Evolutionary conservation across 2,888 invertebrate genomes (phyloP), one percentile per base, ranked within the genome.

Genomic region (Archaeoteleia sp.): DNA sequence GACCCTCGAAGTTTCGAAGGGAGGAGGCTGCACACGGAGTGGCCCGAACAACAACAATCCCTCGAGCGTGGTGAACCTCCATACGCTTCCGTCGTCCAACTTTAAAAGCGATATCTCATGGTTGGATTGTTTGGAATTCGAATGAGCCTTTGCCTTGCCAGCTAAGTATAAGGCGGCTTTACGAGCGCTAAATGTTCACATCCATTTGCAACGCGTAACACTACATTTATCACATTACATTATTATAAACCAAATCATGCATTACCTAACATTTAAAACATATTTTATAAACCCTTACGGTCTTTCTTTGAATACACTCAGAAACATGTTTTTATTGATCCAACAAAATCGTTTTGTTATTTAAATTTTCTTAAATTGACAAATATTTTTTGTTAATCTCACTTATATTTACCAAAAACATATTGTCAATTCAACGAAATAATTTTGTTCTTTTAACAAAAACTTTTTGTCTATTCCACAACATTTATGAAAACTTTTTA

Each of bases 41-140:
- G 42, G 48, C 49, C 42, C 66, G 57, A 60, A 67, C 67, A 70
- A 73, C 72, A 70, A 70, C 67, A 67, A 70, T 72, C 67, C 67
- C 71, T 68, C 49, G 70, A 69, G 63, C 65, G 67, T 61, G 61
- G 68, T 63, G 63, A 54, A 65, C 60, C 68, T 63, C 63, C 69
- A 60, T 65, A 49, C 60, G 63, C 63, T 55, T 61, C 63, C 63
- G 68, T 61, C 61, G 60, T 61, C 61, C 60, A 69, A 69, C 69
- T 69, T 69, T 61, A 39, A 69, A 69, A 65, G 69, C 69, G 69
- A 69, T 69, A 69, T 69, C 65, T 69, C 58, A 69, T 69, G 65
- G 69, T 69, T 61, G 69, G 63, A 69, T 69, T 69, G 69, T 69
- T 69, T 60, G 69, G 60, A 65, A 69, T 65, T 61, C 69, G 69